A percentile compares a stretch with the other conserved stretches of the same genome.
Evolutionary conservation across 37 sponge, comb jelly and placozoan species (phyloP).

Genomic region (Geodia barretti): DNA sequence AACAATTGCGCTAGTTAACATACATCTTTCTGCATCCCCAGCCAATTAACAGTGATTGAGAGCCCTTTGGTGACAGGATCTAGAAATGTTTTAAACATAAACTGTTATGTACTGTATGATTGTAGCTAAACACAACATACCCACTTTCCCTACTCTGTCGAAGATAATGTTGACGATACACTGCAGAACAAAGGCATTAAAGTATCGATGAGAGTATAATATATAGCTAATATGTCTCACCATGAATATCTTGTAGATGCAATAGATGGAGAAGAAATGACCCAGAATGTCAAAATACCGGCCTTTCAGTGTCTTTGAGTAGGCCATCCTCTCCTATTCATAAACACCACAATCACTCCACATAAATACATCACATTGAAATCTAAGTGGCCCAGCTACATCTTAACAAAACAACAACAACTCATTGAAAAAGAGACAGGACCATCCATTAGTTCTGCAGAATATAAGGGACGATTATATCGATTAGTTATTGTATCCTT

Average conservation of each 20-base stretch:
- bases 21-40: conserved; percentile 80
- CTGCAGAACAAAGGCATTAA: conserved; percentile 24
- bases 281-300: conserved; percentile 92
- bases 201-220: no score
- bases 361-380: background rate
- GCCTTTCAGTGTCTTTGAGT: conserved; percentile 92
- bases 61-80: conserved; percentile 96
- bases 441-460: no score
- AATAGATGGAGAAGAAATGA: conserved; percentile 95
- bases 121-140: conserved; percentile 26
- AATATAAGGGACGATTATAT: background rate
- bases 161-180: conserved; percentile 94
- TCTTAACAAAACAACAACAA: background rate
- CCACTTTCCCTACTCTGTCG: conserved; percentile 95
- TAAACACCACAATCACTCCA: background rate
- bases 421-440: background rate
- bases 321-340: conserved; percentile 75
- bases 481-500: background rate
- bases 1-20: conserved; percentile 1
- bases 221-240: conserved; percentile 60
- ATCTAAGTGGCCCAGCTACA: no score
- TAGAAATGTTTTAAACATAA: conserved; percentile 12
- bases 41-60: conserved; percentile 82
- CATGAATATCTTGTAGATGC: conserved; percentile 95
- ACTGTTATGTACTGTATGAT: background rate